Evolutionary conservation across 2,797 vertebrate genomes (phyloP).

Genomic region (Anomalospiza imberbis): DNA sequence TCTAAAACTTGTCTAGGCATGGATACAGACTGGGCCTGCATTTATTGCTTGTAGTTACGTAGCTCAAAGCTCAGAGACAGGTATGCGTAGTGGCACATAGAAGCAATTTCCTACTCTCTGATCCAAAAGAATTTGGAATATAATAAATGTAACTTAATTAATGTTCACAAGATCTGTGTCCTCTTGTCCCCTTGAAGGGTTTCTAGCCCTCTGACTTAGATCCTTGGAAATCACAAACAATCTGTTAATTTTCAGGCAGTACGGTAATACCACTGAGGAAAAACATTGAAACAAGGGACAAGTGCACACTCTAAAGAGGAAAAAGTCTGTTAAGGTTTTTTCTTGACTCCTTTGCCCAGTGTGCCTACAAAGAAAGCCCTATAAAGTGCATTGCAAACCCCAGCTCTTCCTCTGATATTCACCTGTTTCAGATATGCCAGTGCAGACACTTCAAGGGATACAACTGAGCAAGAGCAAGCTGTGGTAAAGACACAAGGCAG

Average conservation of each 20-base stretch:
- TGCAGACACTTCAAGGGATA: background rate
- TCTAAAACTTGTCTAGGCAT: background rate
- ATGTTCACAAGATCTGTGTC: background rate
- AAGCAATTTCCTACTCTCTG: background rate
- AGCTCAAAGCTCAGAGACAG: background rate
- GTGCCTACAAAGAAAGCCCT: background rate
- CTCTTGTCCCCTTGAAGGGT: background rate
- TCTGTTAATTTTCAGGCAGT: background rate
- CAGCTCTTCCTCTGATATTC: background rate
- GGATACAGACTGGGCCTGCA: background rate
- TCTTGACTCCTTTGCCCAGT: background rate
- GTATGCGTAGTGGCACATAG: background rate
- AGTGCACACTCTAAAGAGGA: background rate
- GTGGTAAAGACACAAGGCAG: background rate
- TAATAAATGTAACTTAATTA: background rate
- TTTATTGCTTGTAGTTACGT: background rate
- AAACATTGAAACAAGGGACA: background rate
- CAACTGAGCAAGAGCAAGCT: background rate
- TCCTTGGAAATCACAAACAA: background rate
- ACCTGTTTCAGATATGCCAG: background rate
- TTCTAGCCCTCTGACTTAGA: background rate
- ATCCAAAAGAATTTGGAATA: background rate
- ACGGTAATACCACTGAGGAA: too few relatives aligned
- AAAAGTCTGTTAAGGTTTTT: background rate
- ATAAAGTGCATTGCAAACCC: background rate